Conservation (phyloP, 2,797 vertebrate genomes). For the Microctenopoma steveboyesi region DNA sequence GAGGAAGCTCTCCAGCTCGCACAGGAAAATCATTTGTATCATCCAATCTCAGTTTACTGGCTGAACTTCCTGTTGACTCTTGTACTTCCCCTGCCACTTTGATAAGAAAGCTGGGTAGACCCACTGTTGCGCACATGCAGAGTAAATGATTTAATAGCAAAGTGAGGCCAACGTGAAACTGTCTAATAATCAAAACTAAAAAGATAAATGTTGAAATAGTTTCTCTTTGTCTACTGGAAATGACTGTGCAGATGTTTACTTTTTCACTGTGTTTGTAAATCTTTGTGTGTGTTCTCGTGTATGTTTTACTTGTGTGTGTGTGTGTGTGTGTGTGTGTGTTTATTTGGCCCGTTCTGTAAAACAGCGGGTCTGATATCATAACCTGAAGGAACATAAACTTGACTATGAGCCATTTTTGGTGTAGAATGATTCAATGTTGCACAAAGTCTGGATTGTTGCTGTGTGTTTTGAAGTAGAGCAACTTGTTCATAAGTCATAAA, state of each 20-base stretch:
- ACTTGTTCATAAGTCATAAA: constrained; percentile 30
- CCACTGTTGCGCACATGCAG: constrained; percentile 68
- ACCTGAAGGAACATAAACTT: constrained; percentile 24
- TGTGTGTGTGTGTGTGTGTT: not conserved
- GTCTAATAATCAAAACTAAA: constrained; percentile 59
- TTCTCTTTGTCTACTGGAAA: constrained; percentile 33
- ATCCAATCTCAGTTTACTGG: constrained; percentile 81
- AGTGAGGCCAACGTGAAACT: constrained; percentile 60
- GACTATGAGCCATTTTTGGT: constrained; percentile 29
- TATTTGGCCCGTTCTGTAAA: constrained; percentile 11
- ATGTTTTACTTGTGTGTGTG: not conserved
- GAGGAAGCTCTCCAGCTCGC: constrained; percentile 53
- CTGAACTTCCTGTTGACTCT: constrained; percentile 84
- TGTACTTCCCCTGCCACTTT: constrained; percentile 83
- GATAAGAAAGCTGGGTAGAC: constrained; percentile 84
- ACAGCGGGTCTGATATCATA: constrained; percentile 18
- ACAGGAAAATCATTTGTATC: constrained; percentile 80
- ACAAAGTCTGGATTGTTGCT: constrained; percentile 41
- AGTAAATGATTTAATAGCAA: constrained; percentile 64
- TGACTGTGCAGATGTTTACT: constrained; percentile 29
- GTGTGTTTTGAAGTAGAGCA: constrained; percentile 25
- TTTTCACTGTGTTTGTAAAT: constrained; percentile 14
- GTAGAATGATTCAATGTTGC: constrained; percentile 24
- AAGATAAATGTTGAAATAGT: constrained; percentile 64
- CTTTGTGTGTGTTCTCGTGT: constrained; percentile 3